Evolutionary conservation across 2,888 invertebrate genomes (phyloP).

Genomic region (Cheilosia soror): DNA sequence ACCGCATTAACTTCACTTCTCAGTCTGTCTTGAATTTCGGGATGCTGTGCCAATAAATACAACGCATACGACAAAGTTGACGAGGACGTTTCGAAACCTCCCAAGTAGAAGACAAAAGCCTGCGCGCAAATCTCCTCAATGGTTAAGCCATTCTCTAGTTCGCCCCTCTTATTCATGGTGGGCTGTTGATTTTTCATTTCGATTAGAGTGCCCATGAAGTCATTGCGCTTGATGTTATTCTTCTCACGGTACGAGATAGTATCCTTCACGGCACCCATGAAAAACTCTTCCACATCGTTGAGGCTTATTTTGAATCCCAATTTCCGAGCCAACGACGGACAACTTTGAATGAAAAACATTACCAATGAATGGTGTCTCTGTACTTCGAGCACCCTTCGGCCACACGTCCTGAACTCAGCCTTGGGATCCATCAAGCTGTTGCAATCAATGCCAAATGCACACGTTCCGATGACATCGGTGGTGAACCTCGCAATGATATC

Average conservation of each 20-base stretch:
- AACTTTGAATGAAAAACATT: slow-evolving; percentile 76
- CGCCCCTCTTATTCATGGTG: slow-evolving; percentile 22
- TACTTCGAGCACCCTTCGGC: slow-evolving; percentile 73
- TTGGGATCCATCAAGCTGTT: slow-evolving; percentile 83
- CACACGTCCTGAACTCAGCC: slow-evolving; percentile 80
- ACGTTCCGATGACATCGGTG: slow-evolving; percentile 84
- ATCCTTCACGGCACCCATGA: slow-evolving; percentile 82
- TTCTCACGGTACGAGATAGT: slow-evolving; percentile 82
- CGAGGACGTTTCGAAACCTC: slow-evolving; percentile 85
- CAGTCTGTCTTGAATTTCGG: slow-evolving; percentile 83
- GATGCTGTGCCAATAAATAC: slow-evolving; percentile 84
- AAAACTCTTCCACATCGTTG: slow-evolving; percentile 78
- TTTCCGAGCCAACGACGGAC: slow-evolving; percentile 76
- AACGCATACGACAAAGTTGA: slow-evolving; percentile 84
- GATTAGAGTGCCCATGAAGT: slow-evolving; percentile 84
- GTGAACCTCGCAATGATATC: slow-evolving; percentile 84
- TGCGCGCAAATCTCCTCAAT: slow-evolving; percentile 85
- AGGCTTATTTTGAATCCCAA: slow-evolving; percentile 76
- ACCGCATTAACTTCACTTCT: slow-evolving; percentile 83
- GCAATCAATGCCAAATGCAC: slow-evolving; percentile 84
- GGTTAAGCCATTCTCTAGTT: slow-evolving; percentile 73
- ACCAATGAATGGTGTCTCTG: slow-evolving; percentile 74
- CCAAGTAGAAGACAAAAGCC: slow-evolving; percentile 85
- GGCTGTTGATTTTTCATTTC: slow-evolving; percentile 81
- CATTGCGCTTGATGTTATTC: slow-evolving; percentile 81